Evolutionary conservation across 23 tunicate genomes (phyloP).

Genomic region (Halocynthia aurantium): DNA sequence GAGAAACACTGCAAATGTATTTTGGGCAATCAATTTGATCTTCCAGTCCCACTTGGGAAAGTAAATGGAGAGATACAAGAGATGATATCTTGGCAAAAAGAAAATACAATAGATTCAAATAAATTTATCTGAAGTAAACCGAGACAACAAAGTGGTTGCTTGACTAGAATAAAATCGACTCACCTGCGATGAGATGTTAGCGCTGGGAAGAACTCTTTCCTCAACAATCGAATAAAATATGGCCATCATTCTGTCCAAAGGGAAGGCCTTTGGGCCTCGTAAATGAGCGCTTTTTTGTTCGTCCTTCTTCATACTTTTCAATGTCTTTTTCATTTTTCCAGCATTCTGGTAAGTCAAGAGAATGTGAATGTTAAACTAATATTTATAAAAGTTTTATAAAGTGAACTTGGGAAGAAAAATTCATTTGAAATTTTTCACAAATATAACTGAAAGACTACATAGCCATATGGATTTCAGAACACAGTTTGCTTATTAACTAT

Average conservation of each 20-base stretch:
- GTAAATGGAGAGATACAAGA: conserved; percentile 57
- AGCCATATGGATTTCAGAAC: no score
- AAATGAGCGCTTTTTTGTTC: conserved; percentile 53
- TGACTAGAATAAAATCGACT: neutral
- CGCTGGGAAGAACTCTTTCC: conserved; percentile 54
- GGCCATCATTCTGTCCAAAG: conserved; percentile 93
- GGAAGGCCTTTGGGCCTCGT: conserved; percentile 69
- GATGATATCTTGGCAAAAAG: conserved; percentile 34
- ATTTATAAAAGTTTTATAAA: no score
- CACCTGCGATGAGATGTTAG: conserved; percentile 69
- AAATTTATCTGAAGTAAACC: no score
- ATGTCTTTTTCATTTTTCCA: conserved; percentile 62
- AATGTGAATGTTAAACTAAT: no score
- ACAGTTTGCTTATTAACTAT: no score
- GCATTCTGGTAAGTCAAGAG: conserved; percentile 29
- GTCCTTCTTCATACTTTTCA: conserved; percentile 35
- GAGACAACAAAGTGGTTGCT: no score
- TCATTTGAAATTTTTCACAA: no score
- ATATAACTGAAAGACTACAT: no score
- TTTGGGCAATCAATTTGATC: conserved; percentile 86
- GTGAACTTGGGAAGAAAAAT: no score
- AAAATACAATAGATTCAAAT: neutral
- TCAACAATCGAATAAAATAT: conserved; percentile 90
- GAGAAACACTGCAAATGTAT: conserved; percentile 77
- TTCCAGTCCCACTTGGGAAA: conserved; percentile 43